Conservation (phyloP, 2,113 vertebrate species). For the Pelecanus crispus region DNA sequence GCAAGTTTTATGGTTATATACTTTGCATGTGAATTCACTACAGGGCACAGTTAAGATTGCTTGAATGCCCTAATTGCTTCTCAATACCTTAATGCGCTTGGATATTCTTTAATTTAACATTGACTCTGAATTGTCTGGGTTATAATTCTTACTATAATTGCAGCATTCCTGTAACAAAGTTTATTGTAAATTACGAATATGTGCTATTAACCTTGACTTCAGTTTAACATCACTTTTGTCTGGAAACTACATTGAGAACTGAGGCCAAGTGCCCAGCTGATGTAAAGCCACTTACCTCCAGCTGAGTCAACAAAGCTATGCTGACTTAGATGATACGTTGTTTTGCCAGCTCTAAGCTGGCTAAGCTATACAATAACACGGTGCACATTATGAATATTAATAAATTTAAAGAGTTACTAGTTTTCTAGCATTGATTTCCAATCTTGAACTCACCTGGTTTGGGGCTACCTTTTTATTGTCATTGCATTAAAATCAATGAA, state of each 20-base stretch:
- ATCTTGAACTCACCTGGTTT: neutral
- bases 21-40: neutral
- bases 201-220: conserved; percentile 4
- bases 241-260: neutral
- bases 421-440: neutral
- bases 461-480: neutral
- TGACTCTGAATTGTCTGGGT: neutral
- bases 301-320: neutral
- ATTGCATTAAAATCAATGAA: neutral
- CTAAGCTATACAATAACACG: neutral
- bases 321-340: neutral
- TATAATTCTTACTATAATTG: conserved; percentile 2
- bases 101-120: neutral
- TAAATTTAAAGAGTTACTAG: neutral
- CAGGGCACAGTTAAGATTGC: neutral
- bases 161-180: neutral
- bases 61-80: neutral
- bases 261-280: neutral
- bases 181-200: neutral
- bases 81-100: neutral
- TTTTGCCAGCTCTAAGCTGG: neutral
- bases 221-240: neutral
- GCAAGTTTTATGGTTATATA: neutral
- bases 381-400: neutral
- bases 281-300: neutral